Evolutionary conservation across 2,113 vertebrate species (phyloP).

Genomic region (Esox niger): DNA sequence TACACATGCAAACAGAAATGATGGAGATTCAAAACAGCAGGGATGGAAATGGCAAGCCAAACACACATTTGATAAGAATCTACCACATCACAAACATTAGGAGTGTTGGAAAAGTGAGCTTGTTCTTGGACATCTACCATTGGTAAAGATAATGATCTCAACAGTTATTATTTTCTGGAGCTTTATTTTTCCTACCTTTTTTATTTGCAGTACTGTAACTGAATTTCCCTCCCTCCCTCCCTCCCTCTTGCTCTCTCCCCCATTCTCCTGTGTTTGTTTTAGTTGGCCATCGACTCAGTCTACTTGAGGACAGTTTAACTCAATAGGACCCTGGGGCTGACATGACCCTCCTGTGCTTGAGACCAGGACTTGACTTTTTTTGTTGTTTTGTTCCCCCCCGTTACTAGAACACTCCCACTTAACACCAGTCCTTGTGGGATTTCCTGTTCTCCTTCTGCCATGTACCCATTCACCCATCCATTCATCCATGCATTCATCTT

Average conservation of each 20-base stretch:
- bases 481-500: conserved; percentile 64
- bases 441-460: conserved; percentile 66
- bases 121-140: background rate
- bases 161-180: conserved; percentile 39
- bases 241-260: background rate
- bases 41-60: conserved; percentile 35
- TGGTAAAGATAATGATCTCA: conserved; percentile 31
- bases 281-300: conserved; percentile 68
- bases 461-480: conserved; percentile 67
- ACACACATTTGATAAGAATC: too few species aligned
- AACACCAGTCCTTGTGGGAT: conserved; percentile 46
- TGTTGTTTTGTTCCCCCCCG: conserved; percentile 41
- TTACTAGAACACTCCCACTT: conserved; percentile 38
- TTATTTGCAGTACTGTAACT: conserved; percentile 44
- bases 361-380: conserved; percentile 31
- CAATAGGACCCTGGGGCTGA: conserved; percentile 65
- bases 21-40: conserved; percentile 51
- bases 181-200: conserved; percentile 54
- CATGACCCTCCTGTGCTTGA: conserved; percentile 59
- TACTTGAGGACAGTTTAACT: conserved; percentile 69
- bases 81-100: too few species aligned
- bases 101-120: background rate
- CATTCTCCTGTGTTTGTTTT: conserved; percentile 75
- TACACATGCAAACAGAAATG: conserved; percentile 59
- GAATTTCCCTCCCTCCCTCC: conserved; percentile 31